Evolutionary conservation across 2,797 vertebrate genomes (phyloP), one percentile per base, ranked within the genome.

Genomic region (Sebastes paucispinis): DNA sequence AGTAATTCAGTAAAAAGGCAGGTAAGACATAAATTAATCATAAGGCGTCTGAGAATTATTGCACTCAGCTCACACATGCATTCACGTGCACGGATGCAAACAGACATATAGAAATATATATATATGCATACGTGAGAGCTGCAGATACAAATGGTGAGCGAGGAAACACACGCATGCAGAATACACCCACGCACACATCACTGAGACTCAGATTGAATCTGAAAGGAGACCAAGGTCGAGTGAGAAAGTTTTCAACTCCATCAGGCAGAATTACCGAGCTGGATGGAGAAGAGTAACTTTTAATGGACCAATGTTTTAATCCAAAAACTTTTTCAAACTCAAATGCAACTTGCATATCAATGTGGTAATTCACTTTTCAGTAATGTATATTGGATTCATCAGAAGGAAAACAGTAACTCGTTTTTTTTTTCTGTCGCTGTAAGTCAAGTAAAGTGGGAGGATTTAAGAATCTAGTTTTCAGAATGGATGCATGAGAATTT

Each of bases 11-110:
- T 92, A 94, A 94, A 94, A 92, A 94, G 90, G 90, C 92, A 93
- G 92, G 92, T 94, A 94, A 92, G 88, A 92, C 87, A 94, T 94
- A 96, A 93, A 96, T 95, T 92, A 94, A 94, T 94, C 90, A 92
- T 91, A 89, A 88, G 85, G 89, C 83, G 58, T 90, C 83, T 76
- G 86, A 94, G 88, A 91, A 89, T 93, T 93, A 92, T 86, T 89
- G 83, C 90, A 85, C 68, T 77, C 73, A 77, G 24, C 57, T 75
- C 60, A 83, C 70, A 69, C 39, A 59, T 22, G 32, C 62, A 77
- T 18, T 52, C 80, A 75, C 16, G 2, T 76, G 72, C 68, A 36
- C 36, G 5, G 29, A 80, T 32, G 55, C 87, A 87, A 77, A 86
- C 77, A 87, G n/a, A 81, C 36, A 76, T 64, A 85, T 69, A 81